Percentiles rank a stretch among this genome's conserved stretches.
Evolutionary conservation across 2,797 vertebrate species (phyloP).

Genomic region (Geotrypetes seraphini): DNA sequence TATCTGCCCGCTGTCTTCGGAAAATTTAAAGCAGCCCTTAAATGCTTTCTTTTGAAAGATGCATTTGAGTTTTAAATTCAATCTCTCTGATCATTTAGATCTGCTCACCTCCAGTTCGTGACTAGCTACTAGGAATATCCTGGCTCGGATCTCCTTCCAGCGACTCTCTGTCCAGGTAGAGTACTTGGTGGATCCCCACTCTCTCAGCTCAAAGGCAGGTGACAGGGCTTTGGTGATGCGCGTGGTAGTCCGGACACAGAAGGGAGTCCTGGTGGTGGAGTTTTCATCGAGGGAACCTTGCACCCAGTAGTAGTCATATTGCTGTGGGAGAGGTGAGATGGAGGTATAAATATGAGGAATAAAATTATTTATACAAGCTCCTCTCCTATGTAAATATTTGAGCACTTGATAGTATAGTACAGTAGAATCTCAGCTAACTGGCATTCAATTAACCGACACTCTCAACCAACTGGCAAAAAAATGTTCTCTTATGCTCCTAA

Average conservation of each 20-base stretch:
- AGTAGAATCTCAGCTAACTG: no score
- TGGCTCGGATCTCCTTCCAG: constrained; percentile 78
- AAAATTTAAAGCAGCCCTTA: no score
- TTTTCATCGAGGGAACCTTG: constrained; percentile 62
- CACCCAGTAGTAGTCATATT: constrained; percentile 71
- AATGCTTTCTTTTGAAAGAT: no score
- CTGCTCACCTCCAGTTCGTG: constrained; percentile 74
- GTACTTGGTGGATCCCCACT: constrained; percentile 68
- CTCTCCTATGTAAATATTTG: no score
- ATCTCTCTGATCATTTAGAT: no score
- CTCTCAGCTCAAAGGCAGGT: constrained; percentile 74
- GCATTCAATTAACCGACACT: no score
- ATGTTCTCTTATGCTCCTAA: no score
- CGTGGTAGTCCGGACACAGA: constrained; percentile 63
- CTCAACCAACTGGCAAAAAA: no score
- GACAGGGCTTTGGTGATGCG: constrained; percentile 60
- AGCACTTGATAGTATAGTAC: no score
- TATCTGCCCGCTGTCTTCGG: no score
- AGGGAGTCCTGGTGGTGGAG: constrained; percentile 40
- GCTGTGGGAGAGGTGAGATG: constrained; percentile 49
- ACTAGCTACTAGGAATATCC: constrained; percentile 86
- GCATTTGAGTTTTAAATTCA: no score
- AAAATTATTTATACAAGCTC: no score
- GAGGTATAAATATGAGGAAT: neutral
- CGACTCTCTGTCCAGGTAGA: constrained; percentile 93